These are phyloP conservation scores for Listrodromus nycthemerus DNA, from an alignment of 2,888 invertebrate species.

Conservation along the genomic window DNA sequence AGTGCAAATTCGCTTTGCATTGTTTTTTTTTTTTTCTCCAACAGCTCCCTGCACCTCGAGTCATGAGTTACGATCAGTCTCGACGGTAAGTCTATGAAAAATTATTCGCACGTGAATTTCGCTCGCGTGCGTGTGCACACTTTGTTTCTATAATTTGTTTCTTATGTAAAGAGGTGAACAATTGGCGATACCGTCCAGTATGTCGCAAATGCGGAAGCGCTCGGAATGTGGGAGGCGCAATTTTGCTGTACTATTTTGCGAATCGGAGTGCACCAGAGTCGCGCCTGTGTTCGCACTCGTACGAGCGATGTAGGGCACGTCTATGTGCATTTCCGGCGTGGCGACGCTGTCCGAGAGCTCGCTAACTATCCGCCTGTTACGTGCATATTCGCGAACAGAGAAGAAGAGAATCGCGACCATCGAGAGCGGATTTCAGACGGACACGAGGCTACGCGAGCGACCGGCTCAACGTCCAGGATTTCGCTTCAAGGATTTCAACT, in stretches of 20 bases:
- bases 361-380: slow-evolving; percentile 10
- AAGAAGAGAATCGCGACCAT: slow-evolving; percentile 32
- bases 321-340: not conserved
- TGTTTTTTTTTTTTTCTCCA: not conserved
- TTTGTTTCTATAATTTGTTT: not conserved
- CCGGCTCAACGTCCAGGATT: slow-evolving; percentile 26
- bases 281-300: not conserved
- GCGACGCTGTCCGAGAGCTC: slow-evolving; percentile 9
- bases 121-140: not conserved
- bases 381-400: not conserved
- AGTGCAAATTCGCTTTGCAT: not conserved
- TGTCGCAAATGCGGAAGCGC: not conserved
- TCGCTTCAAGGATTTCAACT: slow-evolving; percentile 68
- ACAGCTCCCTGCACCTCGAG: not conserved
- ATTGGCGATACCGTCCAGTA: not conserved
- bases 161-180: slow-evolving; percentile 30
- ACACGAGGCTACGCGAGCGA: slow-evolving; percentile 24
- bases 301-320: not conserved
- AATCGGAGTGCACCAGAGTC: not conserved
- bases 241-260: slow-evolving; percentile 15
- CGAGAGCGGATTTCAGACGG: slow-evolving; percentile 24
- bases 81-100: not conserved
- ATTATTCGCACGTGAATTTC: not conserved
- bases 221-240: slow-evolving; percentile 18
- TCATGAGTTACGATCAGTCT: not conserved